These are phyloP conservation scores for Lateolabrax maculatus DNA, from an alignment of 2,797 vertebrate genomes.

Conservation along the genomic window DNA sequence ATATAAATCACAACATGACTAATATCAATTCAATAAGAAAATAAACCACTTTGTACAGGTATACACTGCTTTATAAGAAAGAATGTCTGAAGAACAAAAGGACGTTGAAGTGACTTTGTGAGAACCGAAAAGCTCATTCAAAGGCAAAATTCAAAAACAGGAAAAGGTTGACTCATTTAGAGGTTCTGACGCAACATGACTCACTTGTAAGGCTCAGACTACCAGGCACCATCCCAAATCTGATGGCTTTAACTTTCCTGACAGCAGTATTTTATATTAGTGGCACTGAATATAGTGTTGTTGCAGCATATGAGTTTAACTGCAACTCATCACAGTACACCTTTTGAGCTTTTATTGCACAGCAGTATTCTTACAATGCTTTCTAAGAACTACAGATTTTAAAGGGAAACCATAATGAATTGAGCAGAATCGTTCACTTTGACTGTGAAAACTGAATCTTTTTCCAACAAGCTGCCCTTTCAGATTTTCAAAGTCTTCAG, in stretches of 20 bases:
- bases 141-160: background rate
- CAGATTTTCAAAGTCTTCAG: constrained; percentile 66
- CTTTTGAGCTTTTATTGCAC: constrained; percentile 8
- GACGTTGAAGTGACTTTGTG: background rate
- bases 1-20: background rate
- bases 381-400: constrained; percentile 13
- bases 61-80: background rate
- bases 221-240: constrained; percentile 21
- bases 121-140: constrained; percentile 15
- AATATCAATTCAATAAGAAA: background rate
- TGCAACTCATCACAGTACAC: background rate
- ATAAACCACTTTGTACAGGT: background rate
- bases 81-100: background rate
- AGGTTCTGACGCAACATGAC: constrained; percentile 45
- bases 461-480: constrained; percentile 49
- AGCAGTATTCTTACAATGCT: background rate
- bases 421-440: constrained; percentile 25
- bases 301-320: background rate
- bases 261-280: constrained; percentile 22
- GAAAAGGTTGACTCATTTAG: constrained; percentile 45
- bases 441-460: constrained; percentile 27
- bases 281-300: background rate
- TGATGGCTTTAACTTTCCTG: constrained; percentile 31
- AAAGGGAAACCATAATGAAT: constrained; percentile 5
- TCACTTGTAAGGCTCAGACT: constrained; percentile 29